Conservation (phyloP, 2,888 invertebrate species). For the Monopis laevigella region DNA sequence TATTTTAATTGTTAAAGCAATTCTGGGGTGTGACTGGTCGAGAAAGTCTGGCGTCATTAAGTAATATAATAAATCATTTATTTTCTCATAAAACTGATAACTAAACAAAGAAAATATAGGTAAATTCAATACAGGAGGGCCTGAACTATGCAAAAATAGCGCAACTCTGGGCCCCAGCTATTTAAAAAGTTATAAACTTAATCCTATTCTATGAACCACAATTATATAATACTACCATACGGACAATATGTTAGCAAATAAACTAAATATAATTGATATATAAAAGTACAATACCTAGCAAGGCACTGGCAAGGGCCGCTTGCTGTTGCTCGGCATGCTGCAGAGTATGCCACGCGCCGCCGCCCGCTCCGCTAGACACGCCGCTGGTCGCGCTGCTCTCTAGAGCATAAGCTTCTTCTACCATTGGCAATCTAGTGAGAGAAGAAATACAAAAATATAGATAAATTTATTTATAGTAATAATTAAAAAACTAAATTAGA, state of each 20-base stretch:
- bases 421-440: conserved; percentile 70
- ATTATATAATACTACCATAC: neutral
- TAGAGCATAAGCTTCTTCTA: conserved; percentile 67
- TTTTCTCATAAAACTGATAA: no score
- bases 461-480: neutral
- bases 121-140: no score
- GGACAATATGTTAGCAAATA: neutral
- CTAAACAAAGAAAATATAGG: no score
- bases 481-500: neutral
- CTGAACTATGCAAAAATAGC: no score
- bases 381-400: conserved; percentile 33
- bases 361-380: conserved; percentile 55
- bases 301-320: conserved; percentile 79
- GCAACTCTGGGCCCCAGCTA: neutral
- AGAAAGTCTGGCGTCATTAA: no score
- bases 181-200: neutral
- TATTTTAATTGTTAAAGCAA: no score
- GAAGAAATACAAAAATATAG: neutral
- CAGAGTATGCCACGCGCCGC: conserved; percentile 81
- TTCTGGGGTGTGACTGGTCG: no score
- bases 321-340: conserved; percentile 85
- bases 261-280: neutral
- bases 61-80: no score
- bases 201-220: neutral
- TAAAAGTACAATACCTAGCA: conserved; percentile 80